These are phyloP conservation scores for Lucifuga dentata DNA, from an alignment of 2,113 vertebrate species.

Conservation along the genomic window DNA sequence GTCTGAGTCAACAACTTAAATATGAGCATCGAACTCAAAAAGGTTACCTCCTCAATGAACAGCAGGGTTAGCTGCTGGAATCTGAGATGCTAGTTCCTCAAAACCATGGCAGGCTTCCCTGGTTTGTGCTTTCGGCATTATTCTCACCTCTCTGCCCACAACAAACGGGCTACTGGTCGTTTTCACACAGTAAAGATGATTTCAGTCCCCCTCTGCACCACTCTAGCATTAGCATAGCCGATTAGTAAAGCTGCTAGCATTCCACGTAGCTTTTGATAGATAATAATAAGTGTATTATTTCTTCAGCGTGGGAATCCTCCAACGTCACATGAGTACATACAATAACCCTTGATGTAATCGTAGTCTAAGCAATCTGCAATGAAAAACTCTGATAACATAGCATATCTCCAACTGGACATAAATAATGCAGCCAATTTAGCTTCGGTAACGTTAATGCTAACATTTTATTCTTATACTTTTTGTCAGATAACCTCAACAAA, in stretches of 20 bases:
- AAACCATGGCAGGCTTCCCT: conserved; percentile 27
- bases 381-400: conserved; percentile 19
- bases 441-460: conserved; percentile 44
- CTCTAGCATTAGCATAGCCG: conserved; percentile 30
- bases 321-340: no score
- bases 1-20: no score
- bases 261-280: conserved; percentile 3
- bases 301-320: no score
- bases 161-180: conserved; percentile 29
- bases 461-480: no score
- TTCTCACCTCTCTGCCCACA: conserved; percentile 51
- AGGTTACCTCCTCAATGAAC: conserved; percentile 23
- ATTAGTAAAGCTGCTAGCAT: conserved; percentile 17
- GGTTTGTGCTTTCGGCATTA: conserved; percentile 53
- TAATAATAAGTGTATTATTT: conserved; percentile 13
- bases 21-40: no score
- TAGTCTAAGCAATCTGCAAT: no score
- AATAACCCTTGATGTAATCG: not conserved
- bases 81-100: conserved; percentile 34
- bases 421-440: conserved; percentile 77
- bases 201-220: conserved; percentile 50
- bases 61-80: conserved; percentile 37
- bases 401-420: conserved; percentile 66
- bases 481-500: no score
- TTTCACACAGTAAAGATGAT: conserved; percentile 28